Evolutionary conservation across 2,888 invertebrate species (phyloP).

Genomic region (Furcula furcula): DNA sequence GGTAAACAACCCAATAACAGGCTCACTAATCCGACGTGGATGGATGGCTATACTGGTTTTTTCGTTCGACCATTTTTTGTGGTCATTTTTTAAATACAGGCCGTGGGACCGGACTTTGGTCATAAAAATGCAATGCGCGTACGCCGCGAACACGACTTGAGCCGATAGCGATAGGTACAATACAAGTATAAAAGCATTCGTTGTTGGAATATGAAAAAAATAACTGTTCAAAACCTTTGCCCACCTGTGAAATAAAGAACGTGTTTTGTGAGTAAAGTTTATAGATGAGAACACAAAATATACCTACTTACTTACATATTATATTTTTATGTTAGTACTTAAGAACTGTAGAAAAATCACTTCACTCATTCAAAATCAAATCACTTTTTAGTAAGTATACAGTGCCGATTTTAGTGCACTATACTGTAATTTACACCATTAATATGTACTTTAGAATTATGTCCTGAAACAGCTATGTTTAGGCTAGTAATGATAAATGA

Average conservation of each 20-base stretch:
- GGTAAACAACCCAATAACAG: conserved; percentile 49
- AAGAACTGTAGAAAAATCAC: no score
- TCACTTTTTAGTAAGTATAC: no score
- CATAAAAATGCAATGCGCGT: conserved; percentile 59
- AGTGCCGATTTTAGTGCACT: no score
- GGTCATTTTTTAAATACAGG: conserved; percentile 41
- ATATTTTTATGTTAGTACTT: no score
- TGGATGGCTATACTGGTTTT: conserved; percentile 48
- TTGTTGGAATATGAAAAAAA: conserved; percentile 21
- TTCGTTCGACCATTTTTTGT: conserved; percentile 51
- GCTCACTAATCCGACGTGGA: conserved; percentile 47
- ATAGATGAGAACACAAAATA: no score
- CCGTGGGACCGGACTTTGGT: conserved; percentile 45
- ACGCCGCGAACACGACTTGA: conserved; percentile 30
- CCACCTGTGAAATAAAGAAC: background rate
- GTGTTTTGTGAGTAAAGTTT: no score
- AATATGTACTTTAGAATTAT: no score
- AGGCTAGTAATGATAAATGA: no score
- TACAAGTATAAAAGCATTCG: conserved; percentile 25
- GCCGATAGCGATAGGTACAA: conserved; percentile 29
- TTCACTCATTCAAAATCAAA: no score
- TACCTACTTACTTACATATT: no score
- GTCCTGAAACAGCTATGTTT: no score
- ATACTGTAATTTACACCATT: no score
- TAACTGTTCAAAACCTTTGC: conserved; percentile 14